Percentiles rank a stretch among this genome's conserved stretches.
phyloP scores from a whole-genome alignment of 1,140 invertebrate genomes.

The Lordiphosa clarofinis region DNA sequence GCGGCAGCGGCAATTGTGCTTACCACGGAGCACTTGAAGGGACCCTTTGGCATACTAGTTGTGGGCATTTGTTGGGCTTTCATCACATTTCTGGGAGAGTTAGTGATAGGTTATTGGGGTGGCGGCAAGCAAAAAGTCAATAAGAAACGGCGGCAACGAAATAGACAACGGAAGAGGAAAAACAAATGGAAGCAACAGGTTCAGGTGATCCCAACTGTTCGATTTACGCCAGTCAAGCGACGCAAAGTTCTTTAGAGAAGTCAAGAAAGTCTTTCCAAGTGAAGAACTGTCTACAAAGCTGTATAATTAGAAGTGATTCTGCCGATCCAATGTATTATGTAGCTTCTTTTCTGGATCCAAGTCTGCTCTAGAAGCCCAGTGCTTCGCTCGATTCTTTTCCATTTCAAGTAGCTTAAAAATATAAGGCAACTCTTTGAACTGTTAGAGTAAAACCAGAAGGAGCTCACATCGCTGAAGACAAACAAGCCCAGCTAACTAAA shows the following conservation, averaged over 20 bases:
- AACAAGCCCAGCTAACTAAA: conserved; percentile 46
- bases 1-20: conserved; percentile 70
- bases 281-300: too few relatives aligned
- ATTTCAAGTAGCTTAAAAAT: too few relatives aligned
- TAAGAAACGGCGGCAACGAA: not conserved
- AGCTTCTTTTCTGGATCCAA: too few relatives aligned
- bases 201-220: conserved; percentile 53
- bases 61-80: conserved; percentile 63
- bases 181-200: conserved; percentile 35
- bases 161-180: not conserved
- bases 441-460: too few relatives aligned
- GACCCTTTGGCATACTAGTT: conserved; percentile 80
- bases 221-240: conserved; percentile 63
- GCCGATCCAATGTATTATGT: too few relatives aligned
- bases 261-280: too few relatives aligned
- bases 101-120: conserved; percentile 19
- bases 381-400: too few relatives aligned
- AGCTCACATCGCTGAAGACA: conserved; percentile 3
- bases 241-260: conserved; percentile 57
- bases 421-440: too few relatives aligned
- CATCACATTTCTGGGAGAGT: conserved; percentile 44
- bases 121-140: conserved; percentile 10
- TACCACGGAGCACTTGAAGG: conserved; percentile 80
- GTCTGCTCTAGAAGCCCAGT: too few relatives aligned
- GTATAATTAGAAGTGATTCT: too few relatives aligned